Percentiles rank a stretch among this genome's conserved stretches.
Evolutionary conservation across 2,888 invertebrate species (phyloP).

Genomic region (Pammene fasciana): DNA sequence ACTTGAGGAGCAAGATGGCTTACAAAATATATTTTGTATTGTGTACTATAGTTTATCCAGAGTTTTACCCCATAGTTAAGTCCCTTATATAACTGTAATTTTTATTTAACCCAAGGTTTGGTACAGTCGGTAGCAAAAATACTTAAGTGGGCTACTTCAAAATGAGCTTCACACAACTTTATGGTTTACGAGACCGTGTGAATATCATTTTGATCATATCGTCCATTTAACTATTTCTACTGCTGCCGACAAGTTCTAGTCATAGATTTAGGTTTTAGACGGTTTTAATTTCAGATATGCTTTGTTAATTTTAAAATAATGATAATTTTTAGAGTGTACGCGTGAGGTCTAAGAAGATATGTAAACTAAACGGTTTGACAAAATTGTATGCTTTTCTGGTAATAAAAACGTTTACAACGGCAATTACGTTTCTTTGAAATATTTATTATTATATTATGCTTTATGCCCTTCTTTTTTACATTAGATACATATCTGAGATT

Average conservation of each 20-base stretch:
- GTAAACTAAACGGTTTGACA: slow-evolving; percentile 47
- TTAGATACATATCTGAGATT: too few species aligned
- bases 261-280: slow-evolving; percentile 31
- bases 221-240: too few species aligned
- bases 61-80: slow-evolving; percentile 18
- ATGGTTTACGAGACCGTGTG: too few species aligned
- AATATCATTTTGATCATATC: too few species aligned
- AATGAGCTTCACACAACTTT: too few species aligned
- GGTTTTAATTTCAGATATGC: slow-evolving; percentile 15
- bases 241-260: slow-evolving; percentile 9
- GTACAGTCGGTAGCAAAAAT: too few species aligned
- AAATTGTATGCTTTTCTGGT: slow-evolving; percentile 69
- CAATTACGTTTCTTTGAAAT: slow-evolving; percentile 36
- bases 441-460: background rate
- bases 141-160: too few species aligned
- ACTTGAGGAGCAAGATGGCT: slow-evolving; percentile 1
- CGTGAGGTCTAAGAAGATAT: slow-evolving; percentile 46
- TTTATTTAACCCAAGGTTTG: slow-evolving; percentile 3
- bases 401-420: slow-evolving; percentile 60
- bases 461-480: too few species aligned
- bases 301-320: slow-evolving; percentile 27
- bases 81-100: slow-evolving; percentile 17
- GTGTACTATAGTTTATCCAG: slow-evolving; percentile 20
- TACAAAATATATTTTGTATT: slow-evolving; percentile 18
- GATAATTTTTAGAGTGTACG: slow-evolving; percentile 31